Evolutionary conservation across 1,140 invertebrate genomes (phyloP), one percentile per base, ranked within the genome.

Genomic region (Aphidius gifuensis): DNA sequence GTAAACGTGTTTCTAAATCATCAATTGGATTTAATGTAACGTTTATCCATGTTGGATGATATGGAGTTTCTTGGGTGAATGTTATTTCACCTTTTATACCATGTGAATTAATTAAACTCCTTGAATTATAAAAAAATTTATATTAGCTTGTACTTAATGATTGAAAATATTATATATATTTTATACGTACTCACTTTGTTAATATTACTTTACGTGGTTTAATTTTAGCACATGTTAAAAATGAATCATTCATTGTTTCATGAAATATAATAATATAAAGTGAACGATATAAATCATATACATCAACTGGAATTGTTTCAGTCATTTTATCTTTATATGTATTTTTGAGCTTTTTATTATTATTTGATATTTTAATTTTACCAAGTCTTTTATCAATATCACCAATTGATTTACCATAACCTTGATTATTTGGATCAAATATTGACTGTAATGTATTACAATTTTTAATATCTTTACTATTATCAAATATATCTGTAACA

Each of bases 241-340:
- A 91, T 49, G 88, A 88, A 65, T 94, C 90, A 2, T 85, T 76
- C 73, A 93, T 90, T 48, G 85, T 86, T 58, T 86, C 85, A 70
- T 96, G 93, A 71, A 90, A 94, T 9, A 97, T 82, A 7, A 94
- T 92, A 21, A 96, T 79, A 76, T 93, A 96, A 8, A 96, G 79
- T 51, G 86, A 86, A 51, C 93, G 85, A 71, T 85, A 88, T 23
- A 84, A 87, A 69, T 86, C 90, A 62, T 85, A 87, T 61, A 89
- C 82, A 79, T 89, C 89, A 58, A 83, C 84, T 7, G 86, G 86
- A 49, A 92, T 64, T 32, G 90, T 72, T 50, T 84, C 86, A 38
- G 92, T 72, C 58, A 86, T 77, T 4, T 83, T 83, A 75, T 92
- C 88, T 64, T 86, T 85, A 63, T 85, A 90, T 23, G 88, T 75